A percentile compares a stretch with the other conserved stretches of the same genome.
Evolutionary conservation across 2,797 vertebrate genomes (phyloP).

Genomic region (Sardinella longiceps): DNA sequence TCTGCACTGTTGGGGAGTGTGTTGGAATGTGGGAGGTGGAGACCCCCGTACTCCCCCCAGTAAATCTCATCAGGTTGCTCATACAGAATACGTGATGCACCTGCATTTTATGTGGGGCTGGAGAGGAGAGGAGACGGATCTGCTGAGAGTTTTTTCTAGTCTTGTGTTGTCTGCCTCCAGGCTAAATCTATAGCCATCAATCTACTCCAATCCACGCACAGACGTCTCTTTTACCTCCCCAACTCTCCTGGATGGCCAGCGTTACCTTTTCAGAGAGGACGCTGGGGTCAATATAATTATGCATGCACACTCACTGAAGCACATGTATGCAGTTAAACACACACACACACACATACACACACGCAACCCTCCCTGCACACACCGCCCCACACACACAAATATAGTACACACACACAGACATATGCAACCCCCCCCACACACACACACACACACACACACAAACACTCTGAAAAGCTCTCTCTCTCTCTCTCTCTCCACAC

Average conservation of each 20-base stretch:
- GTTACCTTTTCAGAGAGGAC: neutral
- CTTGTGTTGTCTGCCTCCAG: constrained; percentile 37
- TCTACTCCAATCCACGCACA: constrained; percentile 34
- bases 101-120: constrained; percentile 15
- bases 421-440: neutral
- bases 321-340: neutral
- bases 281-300: neutral
- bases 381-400: too few species aligned
- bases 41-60: neutral
- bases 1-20: too few species aligned
- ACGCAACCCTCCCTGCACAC: too few species aligned
- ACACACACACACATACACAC: neutral
- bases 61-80: constrained; percentile 26
- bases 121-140: neutral
- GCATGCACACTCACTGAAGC: constrained; percentile 35
- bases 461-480: too few species aligned
- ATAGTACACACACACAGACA: neutral
- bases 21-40: too few species aligned
- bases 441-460: neutral
- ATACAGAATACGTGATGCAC: constrained; percentile 28
- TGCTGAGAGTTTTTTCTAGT: neutral
- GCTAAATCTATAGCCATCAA: constrained; percentile 49
- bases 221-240: constrained; percentile 46
- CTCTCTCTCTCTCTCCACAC: too few species aligned
- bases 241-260: constrained; percentile 22